A percentile compares a stretch with the other conserved stretches of the same genome.
These are phyloP conservation scores for Neocrepidodera transversa DNA, from an alignment of 2,888 invertebrate species.

Conservation along the genomic window DNA sequence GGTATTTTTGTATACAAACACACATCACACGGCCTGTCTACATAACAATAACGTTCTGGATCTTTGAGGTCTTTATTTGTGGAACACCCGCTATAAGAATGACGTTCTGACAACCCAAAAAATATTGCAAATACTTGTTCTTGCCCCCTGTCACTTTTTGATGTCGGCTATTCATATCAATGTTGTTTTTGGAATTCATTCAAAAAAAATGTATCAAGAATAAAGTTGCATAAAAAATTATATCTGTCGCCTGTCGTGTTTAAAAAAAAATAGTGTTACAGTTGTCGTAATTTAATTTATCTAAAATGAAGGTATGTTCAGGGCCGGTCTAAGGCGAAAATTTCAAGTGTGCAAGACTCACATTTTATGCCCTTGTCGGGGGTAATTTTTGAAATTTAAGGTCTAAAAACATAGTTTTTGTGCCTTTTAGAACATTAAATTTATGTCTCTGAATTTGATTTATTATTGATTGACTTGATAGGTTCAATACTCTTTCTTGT, in stretches of 20 bases:
- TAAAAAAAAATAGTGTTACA: no score
- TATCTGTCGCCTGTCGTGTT: conserved; percentile 36
- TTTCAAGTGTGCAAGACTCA: no score
- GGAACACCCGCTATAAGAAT: conserved; percentile 41
- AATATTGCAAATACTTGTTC: conserved; percentile 44
- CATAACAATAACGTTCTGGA: conserved; percentile 47
- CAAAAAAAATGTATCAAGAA: conserved; percentile 15
- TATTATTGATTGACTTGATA: no score
- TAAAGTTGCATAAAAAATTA: neutral
- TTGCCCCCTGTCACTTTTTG: conserved; percentile 50
- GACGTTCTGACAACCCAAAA: conserved; percentile 39
- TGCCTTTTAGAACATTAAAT: no score
- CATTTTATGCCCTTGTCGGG: no score
- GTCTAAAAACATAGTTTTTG: no score
- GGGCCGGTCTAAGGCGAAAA: no score
- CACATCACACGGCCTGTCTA: conserved; percentile 50
- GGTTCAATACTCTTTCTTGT: no score
- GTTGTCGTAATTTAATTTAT: no score
- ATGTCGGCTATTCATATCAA: conserved; percentile 42
- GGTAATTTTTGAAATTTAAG: no score
- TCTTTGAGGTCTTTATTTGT: conserved; percentile 39
- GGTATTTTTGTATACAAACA: conserved; percentile 58
- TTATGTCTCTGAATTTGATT: no score
- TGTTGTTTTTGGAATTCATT: conserved; percentile 26
- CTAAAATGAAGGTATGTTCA: no score